phyloP scores from a whole-genome alignment of 1,140 invertebrate genomes.

The Tetragonula clypearis region DNA sequence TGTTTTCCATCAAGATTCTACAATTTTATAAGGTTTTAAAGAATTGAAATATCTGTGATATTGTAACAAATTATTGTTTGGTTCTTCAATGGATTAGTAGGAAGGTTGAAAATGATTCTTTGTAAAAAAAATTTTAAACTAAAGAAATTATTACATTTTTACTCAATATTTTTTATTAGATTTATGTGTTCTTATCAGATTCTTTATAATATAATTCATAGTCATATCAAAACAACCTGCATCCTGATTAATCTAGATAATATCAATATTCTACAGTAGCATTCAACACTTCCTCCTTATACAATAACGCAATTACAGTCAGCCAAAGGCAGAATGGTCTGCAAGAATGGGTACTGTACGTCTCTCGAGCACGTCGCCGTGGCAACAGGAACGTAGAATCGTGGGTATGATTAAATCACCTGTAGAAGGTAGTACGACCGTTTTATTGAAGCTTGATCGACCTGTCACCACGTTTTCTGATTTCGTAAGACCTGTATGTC shows the following conservation, averaged over 20 bases:
- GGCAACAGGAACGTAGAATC: constrained; percentile 93
- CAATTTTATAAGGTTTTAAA: neutral
- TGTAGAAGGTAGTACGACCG: constrained; percentile 92
- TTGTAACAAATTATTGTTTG: neutral
- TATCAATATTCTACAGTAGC: neutral
- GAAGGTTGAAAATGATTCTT: neutral
- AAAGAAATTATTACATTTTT: neutral
- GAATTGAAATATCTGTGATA: neutral
- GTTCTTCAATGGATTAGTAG: neutral
- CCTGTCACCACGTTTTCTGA: constrained; percentile 88
- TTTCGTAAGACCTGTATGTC: constrained; percentile 91
- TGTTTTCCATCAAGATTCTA: no score
- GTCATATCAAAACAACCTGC: neutral
- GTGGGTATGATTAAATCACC: constrained; percentile 95
- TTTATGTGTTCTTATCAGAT: no score
- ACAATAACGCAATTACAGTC: constrained; percentile 81
- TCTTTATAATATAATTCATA: no score
- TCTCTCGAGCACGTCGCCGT: constrained; percentile 89
- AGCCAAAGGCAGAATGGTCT: constrained; percentile 92
- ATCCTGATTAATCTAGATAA: neutral
- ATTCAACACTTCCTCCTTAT: neutral
- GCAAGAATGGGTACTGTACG: constrained; percentile 90
- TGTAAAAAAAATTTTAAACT: neutral
- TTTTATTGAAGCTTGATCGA: constrained; percentile 90
- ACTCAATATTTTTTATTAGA: neutral